Evolutionary conservation across 2,113 vertebrate species (phyloP), one percentile per base, ranked within the genome.

Genomic region (Ptychochromis oligacanthus): DNA sequence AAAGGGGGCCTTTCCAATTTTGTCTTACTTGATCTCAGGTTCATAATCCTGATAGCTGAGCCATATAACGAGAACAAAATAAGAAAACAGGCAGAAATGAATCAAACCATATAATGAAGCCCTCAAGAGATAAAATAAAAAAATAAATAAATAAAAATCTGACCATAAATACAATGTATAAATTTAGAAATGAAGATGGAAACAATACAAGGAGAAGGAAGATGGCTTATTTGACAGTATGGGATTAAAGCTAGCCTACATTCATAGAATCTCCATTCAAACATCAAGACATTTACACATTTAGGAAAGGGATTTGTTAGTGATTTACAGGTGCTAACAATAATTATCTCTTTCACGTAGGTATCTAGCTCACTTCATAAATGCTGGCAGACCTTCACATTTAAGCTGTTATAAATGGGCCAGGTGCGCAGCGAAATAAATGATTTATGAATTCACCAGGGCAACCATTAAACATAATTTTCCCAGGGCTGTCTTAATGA

Each of bases 21-120:
- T 96, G 96, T 96, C 97, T 99, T 99, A 98, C 97, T 99, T 99
- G 96, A 98, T 98, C 94, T 97, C 97, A 93, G 97, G 97, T 95
- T 97, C 96, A 94, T 97, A 98, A 96, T 98, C 97, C 96, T 97
- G 97, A 97, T 97, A 97, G 97, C 97, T 98, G 97, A 95, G 96
- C 94, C 94, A 95, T 94, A 94, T 93, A 18, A 95, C 93, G 91
- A 96, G 94, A 96, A 93, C 90, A 96, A 96, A 95, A 96, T 46
- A 75, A 24, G n/a, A 96, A 95, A 93, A 88, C 77, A 83, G 72
- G 52, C 91, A 94, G 81, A 87, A 77, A 89, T 77, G 76, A 88
- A 93, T 90, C 64, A 79, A 82, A 70, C 77, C 49, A 75, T 15
- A 18, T 3, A 54, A 54, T 13, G n/a, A 87, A 61, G 72, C 56